Base-by-base conservation (phyloP, 2,888 invertebrate genomes). In the Loripinus fragilis region DNA sequence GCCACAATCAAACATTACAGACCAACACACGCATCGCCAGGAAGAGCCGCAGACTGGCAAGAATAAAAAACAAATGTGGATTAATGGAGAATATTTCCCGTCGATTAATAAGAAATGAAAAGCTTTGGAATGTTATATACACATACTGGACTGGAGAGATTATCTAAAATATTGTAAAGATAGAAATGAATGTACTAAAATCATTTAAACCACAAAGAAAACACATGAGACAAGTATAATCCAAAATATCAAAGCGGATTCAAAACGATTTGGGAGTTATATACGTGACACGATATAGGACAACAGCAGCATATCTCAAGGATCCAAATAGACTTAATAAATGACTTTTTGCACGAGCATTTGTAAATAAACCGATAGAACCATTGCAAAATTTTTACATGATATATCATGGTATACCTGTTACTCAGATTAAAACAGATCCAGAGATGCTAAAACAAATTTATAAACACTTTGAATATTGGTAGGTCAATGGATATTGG, bases 331-430 rank as follows among this genome's bases (percentile, higher is more conserved):
- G 38, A 71, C 48, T 71, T 71, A 33, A 35, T 71, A 38, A 71
- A 55, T 55, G 30, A 55, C 55, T 55, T 55, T 55, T 55, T 55
- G 55, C 55, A 25, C 28, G 28, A 17, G 38, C 55, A 15, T 71
- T 71, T 71, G 55, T 71, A 17, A 52, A 71, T 50, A 55, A 71
- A 55, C 71, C 52, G n/a, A n/a, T 55, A 55, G 71, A 55, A 55
- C 28, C 35, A 23, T 41, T 71, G n/a, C 71, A 52, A 55, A 55
- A 55, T 71, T 71, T 71, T 60, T 1, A 71, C 35, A n/a, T 52
- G 10, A 71, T 52, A 55, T 71, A 55, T 35, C 52, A 71, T n/a
- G 52, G 71, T 33, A n/a, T 30, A 55, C 52, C 71, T n/a, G 38
- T 71, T 10, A 20, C 71, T 35, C 17, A 55, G 20, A 20, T 71